A percentile compares a stretch with the other conserved stretches of the same genome.
Conservation (phyloP, 2,888 invertebrate genomes). For the Epirrhoe tristata region DNA sequence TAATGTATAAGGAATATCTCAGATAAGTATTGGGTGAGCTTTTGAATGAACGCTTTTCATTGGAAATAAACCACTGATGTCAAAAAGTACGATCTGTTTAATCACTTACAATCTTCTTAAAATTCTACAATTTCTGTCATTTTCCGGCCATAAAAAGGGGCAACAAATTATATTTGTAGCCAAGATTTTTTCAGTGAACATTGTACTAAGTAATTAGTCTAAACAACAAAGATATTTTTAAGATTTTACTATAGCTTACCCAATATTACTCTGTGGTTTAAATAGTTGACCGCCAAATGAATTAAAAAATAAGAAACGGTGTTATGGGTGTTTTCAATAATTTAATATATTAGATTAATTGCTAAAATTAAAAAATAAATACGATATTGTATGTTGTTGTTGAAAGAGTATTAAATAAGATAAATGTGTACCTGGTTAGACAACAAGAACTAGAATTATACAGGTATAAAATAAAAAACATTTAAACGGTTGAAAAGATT, state of each 20-base stretch:
- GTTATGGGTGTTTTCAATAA: conserved; percentile 28
- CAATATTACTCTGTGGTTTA: conserved; percentile 18
- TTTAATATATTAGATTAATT: conserved; percentile 32
- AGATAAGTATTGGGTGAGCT: conserved; percentile 29
- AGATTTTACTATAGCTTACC: conserved; percentile 9
- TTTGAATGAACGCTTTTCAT: conserved; percentile 8
- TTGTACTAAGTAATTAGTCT: too few species aligned
- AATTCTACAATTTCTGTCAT: too few species aligned
- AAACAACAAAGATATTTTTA: too few species aligned
- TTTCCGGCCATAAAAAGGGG: too few species aligned
- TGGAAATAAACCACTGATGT: background rate
- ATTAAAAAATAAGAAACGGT: conserved; percentile 25
- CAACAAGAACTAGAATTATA: conserved; percentile 23
- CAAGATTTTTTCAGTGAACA: too few species aligned
- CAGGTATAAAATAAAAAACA: background rate
- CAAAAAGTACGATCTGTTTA: too few species aligned
- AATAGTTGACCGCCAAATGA: conserved; percentile 37
- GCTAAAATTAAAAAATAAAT: conserved; percentile 31
- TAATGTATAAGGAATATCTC: conserved; percentile 34
- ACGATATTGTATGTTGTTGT: conserved; percentile 35
- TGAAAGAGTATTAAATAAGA: conserved; percentile 42
- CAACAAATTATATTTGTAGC: too few species aligned
- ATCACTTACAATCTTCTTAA: too few species aligned
- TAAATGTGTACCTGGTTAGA: conserved; percentile 27
- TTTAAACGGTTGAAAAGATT: too few species aligned